Percentiles rank a stretch among this genome's conserved stretches.
These are phyloP conservation scores for Psix sp. DNA, from an alignment of 1,140 invertebrate species.

Conservation along the genomic window DNA sequence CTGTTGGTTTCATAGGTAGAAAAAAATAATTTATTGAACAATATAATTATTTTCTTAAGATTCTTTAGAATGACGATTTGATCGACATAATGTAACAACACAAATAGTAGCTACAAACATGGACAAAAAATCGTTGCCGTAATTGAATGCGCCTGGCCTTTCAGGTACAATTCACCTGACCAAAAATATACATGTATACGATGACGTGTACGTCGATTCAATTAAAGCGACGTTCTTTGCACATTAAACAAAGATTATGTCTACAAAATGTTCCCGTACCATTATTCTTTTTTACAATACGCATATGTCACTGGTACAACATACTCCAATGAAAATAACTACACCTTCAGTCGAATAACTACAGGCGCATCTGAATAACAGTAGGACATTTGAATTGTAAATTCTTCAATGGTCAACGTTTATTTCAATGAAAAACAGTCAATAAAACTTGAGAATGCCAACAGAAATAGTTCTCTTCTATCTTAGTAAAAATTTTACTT, in stretches of 20 bases:
- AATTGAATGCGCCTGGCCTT: constrained; percentile 45
- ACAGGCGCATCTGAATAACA: constrained; percentile 41
- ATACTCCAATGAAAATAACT: constrained; percentile 40
- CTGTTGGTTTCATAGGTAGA: too few relatives aligned
- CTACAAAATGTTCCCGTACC: constrained; percentile 12
- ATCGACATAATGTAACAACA: constrained; percentile 44
- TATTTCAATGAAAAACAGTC: constrained; percentile 14
- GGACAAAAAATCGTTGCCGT: constrained; percentile 27
- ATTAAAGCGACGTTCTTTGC: constrained; percentile 38
- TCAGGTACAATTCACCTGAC: too few relatives aligned
- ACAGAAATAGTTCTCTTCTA: constrained; percentile 9
- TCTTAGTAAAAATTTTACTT: too few relatives aligned
- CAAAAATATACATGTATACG: constrained; percentile 10
- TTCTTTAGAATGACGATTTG: constrained; percentile 48
- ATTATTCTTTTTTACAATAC: constrained; percentile 30
- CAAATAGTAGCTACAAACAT: constrained; percentile 31
- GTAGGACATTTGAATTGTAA: constrained; percentile 42
- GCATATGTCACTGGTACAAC: constrained; percentile 28
- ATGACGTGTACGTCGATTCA: constrained; percentile 24
- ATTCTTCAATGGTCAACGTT: constrained; percentile 18
- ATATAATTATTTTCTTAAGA: too few relatives aligned
- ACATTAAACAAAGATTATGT: constrained; percentile 29
- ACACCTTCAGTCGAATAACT: constrained; percentile 49
- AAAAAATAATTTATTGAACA: constrained; percentile 53
- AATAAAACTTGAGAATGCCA: constrained; percentile 13